phyloP scores from a whole-genome alignment of 2,888 invertebrate genomes.

The Phymatocera aterrima region DNA sequence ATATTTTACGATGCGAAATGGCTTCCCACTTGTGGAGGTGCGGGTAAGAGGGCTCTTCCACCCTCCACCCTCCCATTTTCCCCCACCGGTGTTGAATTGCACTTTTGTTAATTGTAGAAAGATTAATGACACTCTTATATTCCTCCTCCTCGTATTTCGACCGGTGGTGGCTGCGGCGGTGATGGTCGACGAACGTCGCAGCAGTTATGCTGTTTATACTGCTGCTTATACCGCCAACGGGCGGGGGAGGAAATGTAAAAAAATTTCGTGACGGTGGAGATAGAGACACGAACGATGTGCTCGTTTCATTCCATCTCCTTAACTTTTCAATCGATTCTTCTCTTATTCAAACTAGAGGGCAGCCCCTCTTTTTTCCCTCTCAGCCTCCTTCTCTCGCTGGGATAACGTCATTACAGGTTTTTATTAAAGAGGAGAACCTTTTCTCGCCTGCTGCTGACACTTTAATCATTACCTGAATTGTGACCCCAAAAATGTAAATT shows the following conservation, averaged over 20 bases:
- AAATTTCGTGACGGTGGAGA: slow-evolving; percentile 10
- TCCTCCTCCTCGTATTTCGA: background rate
- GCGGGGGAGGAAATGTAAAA: background rate
- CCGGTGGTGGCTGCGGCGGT: background rate
- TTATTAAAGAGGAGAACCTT: slow-evolving; percentile 22
- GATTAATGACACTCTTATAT: slow-evolving; percentile 48
- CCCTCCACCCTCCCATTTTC: too few relatives aligned
- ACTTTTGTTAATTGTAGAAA: slow-evolving; percentile 55
- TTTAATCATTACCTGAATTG: background rate
- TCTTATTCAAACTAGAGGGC: background rate
- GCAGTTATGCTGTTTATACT: background rate
- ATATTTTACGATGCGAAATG: slow-evolving; percentile 29
- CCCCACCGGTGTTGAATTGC: slow-evolving; percentile 52
- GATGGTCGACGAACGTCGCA: background rate
- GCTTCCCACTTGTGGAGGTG: slow-evolving; percentile 32
- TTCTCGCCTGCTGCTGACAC: background rate
- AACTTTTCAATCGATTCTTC: slow-evolving; percentile 39
- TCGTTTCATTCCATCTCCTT: slow-evolving; percentile 25
- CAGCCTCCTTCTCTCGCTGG: background rate
- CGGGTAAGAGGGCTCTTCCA: too few relatives aligned
- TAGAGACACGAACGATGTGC: background rate
- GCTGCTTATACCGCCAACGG: background rate
- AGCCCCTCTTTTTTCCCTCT: background rate
- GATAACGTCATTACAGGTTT: slow-evolving; percentile 31
- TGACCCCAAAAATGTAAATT: background rate